Base-by-base conservation (phyloP, 1,140 invertebrate species). In the Rhagoletis zephyria region DNA sequence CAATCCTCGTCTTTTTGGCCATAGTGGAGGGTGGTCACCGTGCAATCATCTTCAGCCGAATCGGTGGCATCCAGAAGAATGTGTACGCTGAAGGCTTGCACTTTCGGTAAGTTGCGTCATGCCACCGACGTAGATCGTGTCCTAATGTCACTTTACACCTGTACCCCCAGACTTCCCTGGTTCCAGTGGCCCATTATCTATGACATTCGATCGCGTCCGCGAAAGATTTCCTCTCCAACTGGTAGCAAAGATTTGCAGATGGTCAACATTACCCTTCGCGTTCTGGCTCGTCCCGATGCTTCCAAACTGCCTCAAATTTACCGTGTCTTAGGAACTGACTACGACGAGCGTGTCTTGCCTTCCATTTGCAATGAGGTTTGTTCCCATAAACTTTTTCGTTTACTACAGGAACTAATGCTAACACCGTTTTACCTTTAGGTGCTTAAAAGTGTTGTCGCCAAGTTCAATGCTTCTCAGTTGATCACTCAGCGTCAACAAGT, bases 101-200 rank as follows among this genome's bases (percentile, higher is more conserved):
- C 94, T 99, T 99, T 92, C 95, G 98, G 86, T 93, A n/a, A n/a
- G n/a, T n/a, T n/a, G n/a, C n/a, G n/a, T n/a, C n/a, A n/a, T n/a
- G n/a, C n/a, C n/a, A n/a, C n/a, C n/a, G n/a, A n/a, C n/a, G n/a
- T n/a, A n/a, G n/a, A n/a, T n/a, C n/a, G n/a, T n/a, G n/a, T n/a
- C n/a, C n/a, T n/a, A n/a, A n/a, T n/a, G n/a, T n/a, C n/a, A n/a
- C n/a, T n/a, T n/a, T n/a, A n/a, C n/a, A n/a, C n/a, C n/a, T n/a
- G n/a, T n/a, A n/a, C n/a, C n/a, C n/a, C n/a, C n/a, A n/a, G n/a
- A n/a, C n/a, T 99, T 88, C 99, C 99, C 30, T 99, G 98, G 98
- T 98, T 99, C 92, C 98, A 99, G 90, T 99, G 99, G 94, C 99
- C 99, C n/a, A 99, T 99, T 88, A 98, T 99, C 90, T 99, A 99